Evolutionary conservation across 1,140 invertebrate species (phyloP).

Genomic region (Metopolophium dirhodum): DNA sequence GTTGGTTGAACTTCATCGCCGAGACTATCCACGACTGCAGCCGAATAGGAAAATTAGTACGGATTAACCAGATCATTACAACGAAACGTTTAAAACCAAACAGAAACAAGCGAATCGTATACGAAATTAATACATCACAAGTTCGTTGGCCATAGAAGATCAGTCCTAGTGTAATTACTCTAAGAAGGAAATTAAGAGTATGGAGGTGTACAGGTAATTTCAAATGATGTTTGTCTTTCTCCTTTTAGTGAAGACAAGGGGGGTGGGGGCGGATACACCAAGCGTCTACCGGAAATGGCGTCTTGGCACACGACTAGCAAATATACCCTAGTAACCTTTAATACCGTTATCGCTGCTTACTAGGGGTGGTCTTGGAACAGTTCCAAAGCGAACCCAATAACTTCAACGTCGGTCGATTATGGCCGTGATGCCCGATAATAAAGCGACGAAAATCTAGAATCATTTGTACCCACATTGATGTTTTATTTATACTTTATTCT

Average conservation of each 20-base stretch:
- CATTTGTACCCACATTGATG: background rate
- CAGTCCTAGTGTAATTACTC: background rate
- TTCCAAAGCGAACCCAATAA: conserved; percentile 55
- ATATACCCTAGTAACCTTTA: conserved; percentile 53
- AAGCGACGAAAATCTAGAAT: conserved; percentile 49
- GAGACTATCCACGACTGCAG: background rate
- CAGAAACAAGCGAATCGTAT: conserved; percentile 13
- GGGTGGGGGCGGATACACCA: background rate
- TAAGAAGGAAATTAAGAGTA: background rate
- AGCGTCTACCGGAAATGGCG: conserved; percentile 47
- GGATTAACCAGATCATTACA: conserved; percentile 41
- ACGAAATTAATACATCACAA: background rate
- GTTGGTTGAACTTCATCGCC: conserved; percentile 24
- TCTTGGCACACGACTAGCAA: conserved; percentile 41
- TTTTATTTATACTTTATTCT: conserved; percentile 30
- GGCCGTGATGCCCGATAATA: background rate
- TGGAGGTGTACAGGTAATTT: background rate
- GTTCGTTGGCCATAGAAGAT: background rate
- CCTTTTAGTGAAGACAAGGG: background rate
- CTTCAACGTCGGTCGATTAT: conserved; percentile 50
- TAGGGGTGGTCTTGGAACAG: conserved; percentile 26
- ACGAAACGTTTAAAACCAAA: background rate
- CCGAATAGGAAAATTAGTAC: conserved; percentile 40
- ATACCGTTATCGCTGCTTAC: conserved; percentile 44
- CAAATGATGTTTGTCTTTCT: conserved; percentile 20